These are phyloP conservation scores for Triplophysa yarkandensis DNA, from an alignment of 2,797 vertebrate species.

Conservation along the genomic window DNA sequence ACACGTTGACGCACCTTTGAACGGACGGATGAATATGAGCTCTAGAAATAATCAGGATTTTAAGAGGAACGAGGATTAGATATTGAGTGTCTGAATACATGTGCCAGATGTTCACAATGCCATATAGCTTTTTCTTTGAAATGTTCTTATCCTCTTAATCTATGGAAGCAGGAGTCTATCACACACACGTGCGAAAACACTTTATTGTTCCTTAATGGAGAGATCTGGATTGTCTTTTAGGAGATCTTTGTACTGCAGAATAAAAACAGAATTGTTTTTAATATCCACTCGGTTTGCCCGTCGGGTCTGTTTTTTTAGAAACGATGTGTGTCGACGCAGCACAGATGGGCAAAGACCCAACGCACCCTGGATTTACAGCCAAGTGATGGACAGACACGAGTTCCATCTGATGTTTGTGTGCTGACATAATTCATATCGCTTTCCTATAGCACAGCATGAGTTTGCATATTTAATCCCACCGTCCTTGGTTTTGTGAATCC, in stretches of 20 bases:
- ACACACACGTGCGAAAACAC: neutral
- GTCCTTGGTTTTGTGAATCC: conserved; percentile 1
- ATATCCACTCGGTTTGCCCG: too few species aligned
- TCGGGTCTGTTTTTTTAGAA: neutral
- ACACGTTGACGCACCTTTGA: too few species aligned
- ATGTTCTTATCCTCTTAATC: conserved; percentile 25
- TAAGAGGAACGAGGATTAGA: neutral
- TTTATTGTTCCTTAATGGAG: neutral
- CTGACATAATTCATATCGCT: conserved; percentile 20
- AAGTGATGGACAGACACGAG: conserved; percentile 1
- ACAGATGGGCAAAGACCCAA: neutral
- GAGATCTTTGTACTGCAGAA: neutral
- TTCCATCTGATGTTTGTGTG: conserved; percentile 28
- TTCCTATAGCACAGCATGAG: conserved; percentile 13
- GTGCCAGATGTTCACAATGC: conserved; percentile 1
- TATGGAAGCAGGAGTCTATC: neutral
- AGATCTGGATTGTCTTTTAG: neutral
- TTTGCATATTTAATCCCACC: conserved; percentile 20
- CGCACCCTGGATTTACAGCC: neutral
- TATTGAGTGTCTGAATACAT: neutral
- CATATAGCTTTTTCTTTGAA: conserved; percentile 17
- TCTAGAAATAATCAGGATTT: neutral
- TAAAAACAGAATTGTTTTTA: neutral
- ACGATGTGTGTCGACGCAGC: neutral
- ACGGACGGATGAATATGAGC: neutral